Evolutionary conservation across 2,888 invertebrate genomes (phyloP), one percentile per base, ranked within the genome.

Genomic region (Ectropis crepuscularia): DNA sequence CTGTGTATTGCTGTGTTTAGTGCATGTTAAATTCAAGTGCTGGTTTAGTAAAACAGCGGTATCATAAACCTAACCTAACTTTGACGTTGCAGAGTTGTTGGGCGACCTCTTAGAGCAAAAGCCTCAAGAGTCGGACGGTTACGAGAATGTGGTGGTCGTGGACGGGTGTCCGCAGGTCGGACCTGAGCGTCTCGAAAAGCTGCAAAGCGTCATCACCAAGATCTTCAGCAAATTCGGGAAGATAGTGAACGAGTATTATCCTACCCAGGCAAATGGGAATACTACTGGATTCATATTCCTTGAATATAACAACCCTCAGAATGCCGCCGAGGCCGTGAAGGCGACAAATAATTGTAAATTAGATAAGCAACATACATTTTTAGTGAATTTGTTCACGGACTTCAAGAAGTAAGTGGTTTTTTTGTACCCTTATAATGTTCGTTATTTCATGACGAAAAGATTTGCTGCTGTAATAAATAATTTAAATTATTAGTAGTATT

Each of bases 91-190:
- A 99, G 99, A 98, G 84, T 94, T 99, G 60, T 92, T 99, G 69
- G 97, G 95, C n/a, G 99, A 99, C 88, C 93, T 99, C 74, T 88
- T 99, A 72, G 95, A 96, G 74, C 95, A 96, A 75, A 97, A 97
- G 82, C 99, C 99, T 2, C 96, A 96, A 73, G 98, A 99, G 89
- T 97, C 98, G 5, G 99, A 99, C 90, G 99, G 99, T 51, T 98
- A 99, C 60, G 99, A 99, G 86, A 97, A 97, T 78, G 98, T 99
- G 53, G 95, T 99, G 71, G 97, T 99, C 9, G 97, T 99, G 8
- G 99, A 99, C 85, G 98, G 99, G 71, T 97, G 98, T 61, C 99
- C 99, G 47, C 96, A 97, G 86, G 99, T 99, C 74, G 98, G 97
- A 57, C 96, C 97, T 42, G 97, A 98, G 73, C 95, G 98, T 58